Evolutionary conservation across 1,140 invertebrate genomes (phyloP), one percentile per base, ranked within the genome.

Genomic region (Pachypsylla venusta): DNA sequence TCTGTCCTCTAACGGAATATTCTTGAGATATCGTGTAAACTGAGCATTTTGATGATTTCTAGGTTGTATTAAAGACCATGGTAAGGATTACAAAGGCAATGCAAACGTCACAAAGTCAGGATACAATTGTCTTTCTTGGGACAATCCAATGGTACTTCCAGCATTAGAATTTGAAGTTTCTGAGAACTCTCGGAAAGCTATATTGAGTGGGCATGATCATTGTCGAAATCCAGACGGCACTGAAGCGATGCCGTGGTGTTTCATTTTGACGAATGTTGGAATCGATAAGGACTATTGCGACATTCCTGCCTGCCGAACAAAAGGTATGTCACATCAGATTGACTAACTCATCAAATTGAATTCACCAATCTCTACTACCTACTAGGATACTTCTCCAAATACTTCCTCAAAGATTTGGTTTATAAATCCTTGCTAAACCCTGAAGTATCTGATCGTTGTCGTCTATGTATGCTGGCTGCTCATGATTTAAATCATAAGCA

Each of bases 231-330:
- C 75, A 1, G 75, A 73, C 63, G 72, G 74, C 0, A 65, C 62
- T 2, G 72, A 70, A n/a, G 73, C 75, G 28, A 69, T 66, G n/a
- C 79, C 79, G 0, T 81, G 78, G 79, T 81, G 79, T 60, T 80
- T 70, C 62, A 69, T 70, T 14, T 67, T 61, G 54, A 56, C 58
- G 12, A 53, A 40, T 20, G 56, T 28, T 22, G 57, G 64, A 2
- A 70, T 72, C 1, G 67, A 73, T 57, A 71, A 69, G 22, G 77
- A 79, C 63, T 71, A 73, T 57, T 80, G 79, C 59, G 77, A 80
- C 61, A 77, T 80, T 61, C 77, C 78, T 2, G 35, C 65, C 13
- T 80, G 75, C 61, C 66, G 67, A 26, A 28, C 60, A 7, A 5
- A 5, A 48, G 42, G 42, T 48, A 7, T 5, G 42, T 35, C 7